Evolutionary conservation across 2,888 invertebrate genomes (phyloP), one percentile per base, ranked within the genome.

Genomic region (Melolontha melolontha): DNA sequence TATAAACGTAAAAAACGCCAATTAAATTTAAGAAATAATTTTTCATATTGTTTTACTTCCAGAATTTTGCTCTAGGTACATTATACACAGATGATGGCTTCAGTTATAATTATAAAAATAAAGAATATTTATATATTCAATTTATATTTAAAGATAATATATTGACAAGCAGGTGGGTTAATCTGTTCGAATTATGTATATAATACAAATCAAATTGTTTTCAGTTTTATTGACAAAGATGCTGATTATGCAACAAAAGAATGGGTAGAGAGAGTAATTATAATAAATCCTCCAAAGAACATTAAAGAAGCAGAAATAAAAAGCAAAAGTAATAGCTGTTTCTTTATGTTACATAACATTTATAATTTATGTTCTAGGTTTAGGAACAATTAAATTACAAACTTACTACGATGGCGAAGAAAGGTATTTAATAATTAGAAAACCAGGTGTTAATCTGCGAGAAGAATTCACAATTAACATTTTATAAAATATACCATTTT

Each of bases 11-110:
- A 84, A 40, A 39, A 50, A 12, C 11, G 47, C n/a, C 54, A 57
- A 59, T 51, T 1, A 22, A 4, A 2, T 22, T 22, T 22, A 34
- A 54, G 69, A 34, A 66, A 67, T 47, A 50, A 5, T 69, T 57
- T 27, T 55, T 8, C 12, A 22, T 59, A 11, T n/a, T n/a, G n/a
- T 64, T 51, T 50, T 62, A 27, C 42, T 71, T 71, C 27, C 68
- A 89, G 87, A 85, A 84, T 77, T 85, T 82, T 16, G 96, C 98
- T 0, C 84, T 86, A 39, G 97, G 97, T 51, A 89, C 91, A 0
- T 82, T 98, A 2, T 98, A 95, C 82, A 90, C 96, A 64, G 98
- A 98, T 82, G 97, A 98, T 82, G 95, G 94, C 1, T 91, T 92
- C 74, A 93, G 92, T 0, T 96, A 90, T 80, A 93, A 93, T 5